These are phyloP conservation scores for Rosalia funebris DNA, from an alignment of 2,888 invertebrate species.

Conservation along the genomic window DNA sequence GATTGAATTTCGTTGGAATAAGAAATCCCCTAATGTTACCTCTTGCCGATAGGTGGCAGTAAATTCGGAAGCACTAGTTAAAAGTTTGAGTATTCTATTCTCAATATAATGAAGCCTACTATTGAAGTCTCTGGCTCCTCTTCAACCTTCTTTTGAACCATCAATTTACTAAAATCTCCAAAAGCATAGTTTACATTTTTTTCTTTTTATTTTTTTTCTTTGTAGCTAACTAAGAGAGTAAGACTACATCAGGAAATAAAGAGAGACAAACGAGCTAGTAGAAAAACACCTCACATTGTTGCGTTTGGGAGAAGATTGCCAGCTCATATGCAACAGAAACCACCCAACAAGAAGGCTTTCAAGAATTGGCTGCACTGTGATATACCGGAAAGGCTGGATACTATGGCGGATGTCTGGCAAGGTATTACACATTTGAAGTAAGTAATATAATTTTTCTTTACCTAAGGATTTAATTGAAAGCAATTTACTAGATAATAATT, in stretches of 20 bases:
- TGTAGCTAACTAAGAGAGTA: conserved; percentile 34
- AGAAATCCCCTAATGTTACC: no score
- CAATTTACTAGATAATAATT: no score
- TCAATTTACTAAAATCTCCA: no score
- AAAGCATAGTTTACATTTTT: no score
- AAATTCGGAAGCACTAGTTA: no score
- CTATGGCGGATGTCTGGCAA: conserved; percentile 73
- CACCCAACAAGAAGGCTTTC: conserved; percentile 63
- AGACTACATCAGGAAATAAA: conserved; percentile 41
- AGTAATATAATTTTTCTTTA: background rate
- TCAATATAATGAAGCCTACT: no score
- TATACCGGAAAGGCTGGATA: conserved; percentile 69
- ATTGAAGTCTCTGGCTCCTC: no score
- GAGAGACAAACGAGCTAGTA: conserved; percentile 38
- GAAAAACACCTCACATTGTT: conserved; percentile 27
- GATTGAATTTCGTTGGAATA: no score
- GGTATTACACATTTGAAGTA: conserved; percentile 69
- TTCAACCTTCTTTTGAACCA: no score
- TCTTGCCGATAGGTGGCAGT: no score
- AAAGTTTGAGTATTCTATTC: no score
- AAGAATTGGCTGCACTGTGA: conserved; percentile 69
- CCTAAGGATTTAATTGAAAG: no score
- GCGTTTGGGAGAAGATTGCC: conserved; percentile 45
- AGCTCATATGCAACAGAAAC: conserved; percentile 40
- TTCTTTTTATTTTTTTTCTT: background rate